phyloP scores from a whole-genome alignment of 2,797 vertebrate genomes.

The Odontamblyopus rebecca region DNA sequence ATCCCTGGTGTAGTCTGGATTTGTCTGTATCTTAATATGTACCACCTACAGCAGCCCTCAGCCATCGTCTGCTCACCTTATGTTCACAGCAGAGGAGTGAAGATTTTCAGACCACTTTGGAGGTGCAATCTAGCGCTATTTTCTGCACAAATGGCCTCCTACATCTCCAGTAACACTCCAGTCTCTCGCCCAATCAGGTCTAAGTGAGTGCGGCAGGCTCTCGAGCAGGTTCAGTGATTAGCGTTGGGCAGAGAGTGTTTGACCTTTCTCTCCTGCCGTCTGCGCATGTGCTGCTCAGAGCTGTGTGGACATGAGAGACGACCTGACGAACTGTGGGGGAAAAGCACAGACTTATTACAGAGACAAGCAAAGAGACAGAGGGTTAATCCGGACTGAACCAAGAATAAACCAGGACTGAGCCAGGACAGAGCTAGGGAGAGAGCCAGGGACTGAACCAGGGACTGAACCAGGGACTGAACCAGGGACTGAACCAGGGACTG shows the following conservation, averaged over 20 bases:
- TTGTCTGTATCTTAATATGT: background rate
- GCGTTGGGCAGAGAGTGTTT: constrained; percentile 72
- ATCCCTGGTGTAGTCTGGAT: background rate
- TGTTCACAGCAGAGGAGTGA: background rate
- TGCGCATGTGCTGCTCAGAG: constrained; percentile 67
- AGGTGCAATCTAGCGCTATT: background rate
- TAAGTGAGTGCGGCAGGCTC: constrained; percentile 67
- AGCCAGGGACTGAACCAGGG: too few species aligned
- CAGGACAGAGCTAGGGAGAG: too few species aligned
- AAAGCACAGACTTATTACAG: constrained; percentile 71
- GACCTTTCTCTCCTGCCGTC: constrained; percentile 71
- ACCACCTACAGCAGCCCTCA: background rate
- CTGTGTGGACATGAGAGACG: constrained; percentile 65
- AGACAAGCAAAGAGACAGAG: constrained; percentile 36
- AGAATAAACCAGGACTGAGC: background rate
- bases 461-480: too few species aligned
- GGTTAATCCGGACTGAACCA: background rate
- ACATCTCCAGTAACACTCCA: constrained; percentile 36
- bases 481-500: too few species aligned
- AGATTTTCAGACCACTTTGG: background rate
- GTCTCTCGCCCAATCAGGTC: constrained; percentile 57
- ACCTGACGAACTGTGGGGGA: constrained; percentile 71
- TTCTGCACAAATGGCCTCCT: constrained; percentile 32
- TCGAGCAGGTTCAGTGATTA: constrained; percentile 78
- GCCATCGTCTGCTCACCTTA: background rate